Conservation (phyloP, 2,888 invertebrate species). For the Neoascia interrupta region DNA sequence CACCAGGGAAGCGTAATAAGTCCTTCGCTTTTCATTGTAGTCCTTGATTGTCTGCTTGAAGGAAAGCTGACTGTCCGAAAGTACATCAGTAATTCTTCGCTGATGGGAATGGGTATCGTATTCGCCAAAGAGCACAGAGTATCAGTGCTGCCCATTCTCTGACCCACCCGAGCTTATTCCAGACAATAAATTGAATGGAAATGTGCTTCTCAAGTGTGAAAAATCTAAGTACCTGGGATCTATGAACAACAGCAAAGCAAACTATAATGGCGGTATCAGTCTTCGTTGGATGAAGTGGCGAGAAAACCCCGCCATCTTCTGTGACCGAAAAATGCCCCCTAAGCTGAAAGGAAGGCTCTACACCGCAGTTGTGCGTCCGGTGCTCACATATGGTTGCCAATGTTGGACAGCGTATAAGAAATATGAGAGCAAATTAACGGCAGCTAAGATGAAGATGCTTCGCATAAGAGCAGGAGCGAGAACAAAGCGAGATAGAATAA, state of each 20-base stretch:
- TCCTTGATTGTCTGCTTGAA: slow-evolving; percentile 1
- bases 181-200: neutral
- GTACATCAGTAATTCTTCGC: neutral
- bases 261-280: no score
- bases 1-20: neutral
- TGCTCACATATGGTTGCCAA: no score
- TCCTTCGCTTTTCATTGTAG: neutral
- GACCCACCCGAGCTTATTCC: neutral
- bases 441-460: no score
- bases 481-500: no score
- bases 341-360: no score
- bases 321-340: no score
- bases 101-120: neutral
- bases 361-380: no score
- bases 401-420: no score
- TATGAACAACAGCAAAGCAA: neutral
- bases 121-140: neutral
- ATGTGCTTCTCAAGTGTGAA: neutral
- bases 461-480: no score
- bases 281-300: no score
- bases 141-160: neutral
- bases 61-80: neutral
- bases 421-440: no score
- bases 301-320: no score
- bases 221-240: neutral